phyloP scores from a whole-genome alignment of 1,140 invertebrate genomes.

The Pogonus chalceus region DNA sequence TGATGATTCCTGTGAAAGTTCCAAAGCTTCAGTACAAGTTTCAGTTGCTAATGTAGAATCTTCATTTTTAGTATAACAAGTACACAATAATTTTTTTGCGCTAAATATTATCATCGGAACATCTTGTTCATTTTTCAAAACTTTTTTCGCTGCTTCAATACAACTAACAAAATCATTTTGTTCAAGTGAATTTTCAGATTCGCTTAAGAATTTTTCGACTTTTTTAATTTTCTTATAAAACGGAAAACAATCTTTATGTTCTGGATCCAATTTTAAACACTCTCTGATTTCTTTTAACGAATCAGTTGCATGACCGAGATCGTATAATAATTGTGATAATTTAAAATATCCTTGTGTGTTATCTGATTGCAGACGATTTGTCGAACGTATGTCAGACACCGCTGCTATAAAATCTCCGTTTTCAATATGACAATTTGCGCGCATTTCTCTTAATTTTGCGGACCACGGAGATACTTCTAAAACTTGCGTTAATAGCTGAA shows the following conservation, averaged over 20 bases:
- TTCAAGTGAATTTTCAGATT: constrained; percentile 61
- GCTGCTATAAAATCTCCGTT: constrained; percentile 75
- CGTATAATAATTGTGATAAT: constrained; percentile 76
- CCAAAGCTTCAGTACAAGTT: constrained; percentile 71
- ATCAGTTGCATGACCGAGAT: constrained; percentile 84
- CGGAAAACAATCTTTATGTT: constrained; percentile 91
- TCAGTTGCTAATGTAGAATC: constrained; percentile 55
- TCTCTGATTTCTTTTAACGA: constrained; percentile 88
- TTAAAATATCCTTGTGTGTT: constrained; percentile 83
- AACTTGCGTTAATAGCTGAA: constrained; percentile 57
- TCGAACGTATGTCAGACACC: constrained; percentile 79
- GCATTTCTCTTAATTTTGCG: constrained; percentile 65
- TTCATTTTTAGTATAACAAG: constrained; percentile 60
- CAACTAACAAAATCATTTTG: constrained; percentile 65
- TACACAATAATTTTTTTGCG: constrained; percentile 63
- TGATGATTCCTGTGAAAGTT: constrained; percentile 65
- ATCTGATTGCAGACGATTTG: constrained; percentile 83
- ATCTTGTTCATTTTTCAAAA: constrained; percentile 57
- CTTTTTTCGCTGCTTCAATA: constrained; percentile 58
- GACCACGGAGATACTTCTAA: constrained; percentile 91
- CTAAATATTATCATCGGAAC: constrained; percentile 62
- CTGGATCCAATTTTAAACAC: constrained; percentile 95
- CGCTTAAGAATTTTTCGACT: constrained; percentile 73
- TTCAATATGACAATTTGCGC: constrained; percentile 75
- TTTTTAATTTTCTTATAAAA: constrained; percentile 97